Evolutionary conservation across 92 coral and sea anemone genomes (phyloP).

Genomic region (Heteractis magnifica): DNA sequence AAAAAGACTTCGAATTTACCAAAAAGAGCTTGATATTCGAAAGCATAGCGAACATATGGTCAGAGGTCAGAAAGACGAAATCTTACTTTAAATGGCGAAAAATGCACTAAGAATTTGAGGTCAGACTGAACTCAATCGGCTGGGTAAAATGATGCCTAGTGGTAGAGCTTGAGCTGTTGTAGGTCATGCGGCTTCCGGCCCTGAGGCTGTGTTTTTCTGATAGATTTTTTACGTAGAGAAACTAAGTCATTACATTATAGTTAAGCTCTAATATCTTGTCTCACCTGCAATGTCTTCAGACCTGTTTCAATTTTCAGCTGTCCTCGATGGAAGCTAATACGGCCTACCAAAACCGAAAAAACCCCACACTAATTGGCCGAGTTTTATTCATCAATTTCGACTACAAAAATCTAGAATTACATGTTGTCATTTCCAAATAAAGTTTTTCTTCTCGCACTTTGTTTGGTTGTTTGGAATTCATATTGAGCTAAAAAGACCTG

Average conservation of each 20-base stretch:
- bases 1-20: not conserved
- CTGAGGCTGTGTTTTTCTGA: constrained; percentile 22
- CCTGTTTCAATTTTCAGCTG: constrained; percentile 25
- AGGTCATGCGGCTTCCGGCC: constrained; percentile 22
- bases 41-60: not conserved
- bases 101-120: constrained; percentile 18
- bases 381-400: not conserved
- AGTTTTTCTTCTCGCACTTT: not conserved
- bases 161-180: not conserved
- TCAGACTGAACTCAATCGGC: constrained; percentile 4
- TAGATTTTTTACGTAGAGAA: constrained; percentile 20
- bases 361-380: not conserved
- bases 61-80: not conserved
- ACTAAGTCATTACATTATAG: constrained; percentile 24
- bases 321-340: not conserved
- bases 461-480: not conserved
- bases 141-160: constrained; percentile 6
- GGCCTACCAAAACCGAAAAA: not conserved
- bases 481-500: not conserved
- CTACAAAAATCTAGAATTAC: not conserved
- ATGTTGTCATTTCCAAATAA: not conserved
- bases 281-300: constrained; percentile 19
- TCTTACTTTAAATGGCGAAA: constrained; percentile 7
- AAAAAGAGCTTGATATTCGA: not conserved
- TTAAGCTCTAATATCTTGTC: constrained; percentile 3